These are phyloP conservation scores for Zingel zingel DNA, from an alignment of 2,113 vertebrate genomes.

Conservation along the genomic window DNA sequence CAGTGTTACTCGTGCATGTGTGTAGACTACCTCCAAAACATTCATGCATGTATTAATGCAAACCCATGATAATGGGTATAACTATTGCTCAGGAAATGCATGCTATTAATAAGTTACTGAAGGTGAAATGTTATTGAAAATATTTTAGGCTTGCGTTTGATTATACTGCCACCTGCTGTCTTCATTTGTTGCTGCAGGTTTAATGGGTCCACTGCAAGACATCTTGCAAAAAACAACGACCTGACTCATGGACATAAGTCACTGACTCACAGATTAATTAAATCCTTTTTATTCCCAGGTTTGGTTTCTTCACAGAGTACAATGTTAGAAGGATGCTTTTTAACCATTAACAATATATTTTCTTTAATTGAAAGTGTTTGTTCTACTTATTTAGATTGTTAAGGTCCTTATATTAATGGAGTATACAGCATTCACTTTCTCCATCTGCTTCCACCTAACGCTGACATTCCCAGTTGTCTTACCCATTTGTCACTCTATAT, in stretches of 20 bases:
- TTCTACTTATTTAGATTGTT: slow-evolving; percentile 33
- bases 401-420: slow-evolving; percentile 53
- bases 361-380: slow-evolving; percentile 54
- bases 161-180: slow-evolving; percentile 71
- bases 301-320: slow-evolving; percentile 86
- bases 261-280: slow-evolving; percentile 70
- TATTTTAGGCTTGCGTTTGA: background rate
- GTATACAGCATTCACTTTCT: slow-evolving; percentile 72
- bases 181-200: background rate
- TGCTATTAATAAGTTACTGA: background rate
- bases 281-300: slow-evolving; percentile 90
- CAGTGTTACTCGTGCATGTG: slow-evolving; percentile 10
- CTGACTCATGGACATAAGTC: background rate
- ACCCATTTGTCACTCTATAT: slow-evolving; percentile 11
- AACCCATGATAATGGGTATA: background rate
- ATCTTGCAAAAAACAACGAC: background rate
- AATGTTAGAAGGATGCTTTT: slow-evolving; percentile 85
- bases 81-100: background rate
- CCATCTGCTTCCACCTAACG: slow-evolving; percentile 66
- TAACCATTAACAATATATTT: slow-evolving; percentile 77
- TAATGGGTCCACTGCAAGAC: background rate
- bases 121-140: background rate
- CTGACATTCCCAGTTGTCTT: slow-evolving; percentile 41
- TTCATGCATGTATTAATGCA: slow-evolving; percentile 25
- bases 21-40: slow-evolving; percentile 1